Conservation (phyloP, 2,797 vertebrate species). For the Ptychadena robeensis region DNA sequence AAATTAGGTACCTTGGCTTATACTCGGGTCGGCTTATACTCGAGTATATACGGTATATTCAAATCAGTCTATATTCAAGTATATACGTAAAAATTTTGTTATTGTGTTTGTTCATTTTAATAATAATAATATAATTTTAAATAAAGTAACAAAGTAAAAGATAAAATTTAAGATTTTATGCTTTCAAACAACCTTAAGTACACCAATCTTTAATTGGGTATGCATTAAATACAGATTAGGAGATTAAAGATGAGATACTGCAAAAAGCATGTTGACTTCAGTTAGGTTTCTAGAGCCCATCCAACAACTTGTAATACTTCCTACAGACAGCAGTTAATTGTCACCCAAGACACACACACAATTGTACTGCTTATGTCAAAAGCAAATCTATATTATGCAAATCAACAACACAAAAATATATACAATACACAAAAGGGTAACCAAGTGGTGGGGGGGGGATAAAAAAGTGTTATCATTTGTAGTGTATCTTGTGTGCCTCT, state of each 20-base stretch:
- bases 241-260: not conserved
- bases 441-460: not conserved
- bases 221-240: not conserved
- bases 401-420: not conserved
- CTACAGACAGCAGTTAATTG: no score
- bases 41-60: no score
- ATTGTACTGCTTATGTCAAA: not conserved
- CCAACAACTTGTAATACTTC: no score
- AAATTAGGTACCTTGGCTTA: no score
- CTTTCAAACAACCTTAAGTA: not conserved
- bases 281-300: not conserved
- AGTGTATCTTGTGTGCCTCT: not conserved
- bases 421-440: not conserved
- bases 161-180: not conserved
- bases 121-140: no score
- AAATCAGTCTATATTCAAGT: no score
- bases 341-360: not conserved
- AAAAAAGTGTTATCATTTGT: conserved; percentile 8
- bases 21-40: no score
- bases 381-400: not conserved
- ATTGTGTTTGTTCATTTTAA: no score
- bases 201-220: conserved; percentile 2
- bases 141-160: not conserved
- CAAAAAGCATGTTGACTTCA: not conserved
- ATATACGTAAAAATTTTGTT: no score